Evolutionary conservation across 2,797 vertebrate genomes (phyloP).

Genomic region (Thunnus albacares): DNA sequence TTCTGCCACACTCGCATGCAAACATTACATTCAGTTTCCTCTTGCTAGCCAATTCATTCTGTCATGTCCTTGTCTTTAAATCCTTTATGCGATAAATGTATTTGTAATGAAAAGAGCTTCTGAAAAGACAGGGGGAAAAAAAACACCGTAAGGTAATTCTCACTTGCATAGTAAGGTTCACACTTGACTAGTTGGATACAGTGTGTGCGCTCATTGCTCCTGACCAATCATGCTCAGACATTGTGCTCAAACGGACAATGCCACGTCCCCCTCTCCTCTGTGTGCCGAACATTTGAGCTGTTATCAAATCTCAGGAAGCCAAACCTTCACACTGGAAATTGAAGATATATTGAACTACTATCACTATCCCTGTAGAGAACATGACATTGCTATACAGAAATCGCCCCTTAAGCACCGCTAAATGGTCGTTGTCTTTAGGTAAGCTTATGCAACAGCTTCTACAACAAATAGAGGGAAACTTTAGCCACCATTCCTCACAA

Average conservation of each 20-base stretch:
- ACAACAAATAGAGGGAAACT: constrained; percentile 42
- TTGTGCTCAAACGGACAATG: constrained; percentile 6
- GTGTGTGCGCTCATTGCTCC: not conserved
- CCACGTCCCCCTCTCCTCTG: not conserved
- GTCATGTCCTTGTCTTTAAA: constrained; percentile 32
- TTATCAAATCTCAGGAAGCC: constrained; percentile 5
- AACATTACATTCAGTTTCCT: not conserved
- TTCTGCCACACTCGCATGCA: constrained; percentile 3
- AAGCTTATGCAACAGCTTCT: constrained; percentile 17
- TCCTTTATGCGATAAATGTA: constrained; percentile 29
- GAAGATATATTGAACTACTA: not conserved
- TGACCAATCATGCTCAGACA: not conserved
- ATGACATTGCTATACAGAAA: constrained; percentile 8
- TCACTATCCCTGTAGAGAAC: constrained; percentile 13
- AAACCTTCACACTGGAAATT: constrained; percentile 23
- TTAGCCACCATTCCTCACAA: constrained; percentile 65
- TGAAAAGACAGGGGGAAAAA: not conserved
- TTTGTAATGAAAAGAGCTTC: constrained; percentile 28
- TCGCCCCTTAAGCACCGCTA: not conserved
- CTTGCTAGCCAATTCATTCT: constrained; percentile 12
- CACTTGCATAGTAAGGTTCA: not conserved
- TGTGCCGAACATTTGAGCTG: not conserved
- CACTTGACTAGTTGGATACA: not conserved
- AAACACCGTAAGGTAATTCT: not conserved
- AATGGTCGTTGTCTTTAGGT: constrained; percentile 8